These are phyloP conservation scores for Batillaria attramentaria DNA, from an alignment of 1,140 invertebrate species.

Conservation along the genomic window DNA sequence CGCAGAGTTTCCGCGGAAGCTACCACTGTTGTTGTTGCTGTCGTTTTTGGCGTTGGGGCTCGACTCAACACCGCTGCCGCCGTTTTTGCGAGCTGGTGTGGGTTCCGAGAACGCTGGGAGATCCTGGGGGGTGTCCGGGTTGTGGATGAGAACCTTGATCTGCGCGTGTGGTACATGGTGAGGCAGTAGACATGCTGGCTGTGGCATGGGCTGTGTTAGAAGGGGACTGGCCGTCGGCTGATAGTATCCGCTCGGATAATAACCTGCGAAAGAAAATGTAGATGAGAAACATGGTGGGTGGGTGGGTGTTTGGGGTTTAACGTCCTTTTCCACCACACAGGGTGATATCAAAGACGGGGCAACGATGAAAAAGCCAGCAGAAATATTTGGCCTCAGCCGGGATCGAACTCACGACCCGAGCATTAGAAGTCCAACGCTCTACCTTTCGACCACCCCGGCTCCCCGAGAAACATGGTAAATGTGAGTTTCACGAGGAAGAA, in stretches of 20 bases:
- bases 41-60: slow-evolving; percentile 7
- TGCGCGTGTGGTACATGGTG: slow-evolving; percentile 50
- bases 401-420: background rate
- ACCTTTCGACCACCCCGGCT: too few relatives aligned
- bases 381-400: background rate
- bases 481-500: too few relatives aligned
- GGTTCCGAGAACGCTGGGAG: slow-evolving; percentile 26
- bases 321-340: too few relatives aligned
- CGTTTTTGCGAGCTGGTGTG: background rate
- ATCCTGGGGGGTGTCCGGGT: slow-evolving; percentile 40
- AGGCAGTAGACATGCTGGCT: slow-evolving; percentile 44
- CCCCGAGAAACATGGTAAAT: too few relatives aligned
- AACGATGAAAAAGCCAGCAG: background rate
- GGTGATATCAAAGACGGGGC: too few relatives aligned
- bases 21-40: slow-evolving; percentile 35
- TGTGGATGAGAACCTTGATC: slow-evolving; percentile 44
- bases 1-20: slow-evolving; percentile 9
- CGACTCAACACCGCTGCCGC: slow-evolving; percentile 24
- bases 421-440: too few relatives aligned
- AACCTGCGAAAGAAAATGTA: slow-evolving; percentile 39
- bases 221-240: slow-evolving; percentile 39
- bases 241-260: slow-evolving; percentile 41
- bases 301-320: too few relatives aligned
- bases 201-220: slow-evolving; percentile 32
- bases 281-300: too few relatives aligned